Evolutionary conservation across 64 coral and sea anemone species (phyloP).

Genomic region (Astreopora myriophthalma): DNA sequence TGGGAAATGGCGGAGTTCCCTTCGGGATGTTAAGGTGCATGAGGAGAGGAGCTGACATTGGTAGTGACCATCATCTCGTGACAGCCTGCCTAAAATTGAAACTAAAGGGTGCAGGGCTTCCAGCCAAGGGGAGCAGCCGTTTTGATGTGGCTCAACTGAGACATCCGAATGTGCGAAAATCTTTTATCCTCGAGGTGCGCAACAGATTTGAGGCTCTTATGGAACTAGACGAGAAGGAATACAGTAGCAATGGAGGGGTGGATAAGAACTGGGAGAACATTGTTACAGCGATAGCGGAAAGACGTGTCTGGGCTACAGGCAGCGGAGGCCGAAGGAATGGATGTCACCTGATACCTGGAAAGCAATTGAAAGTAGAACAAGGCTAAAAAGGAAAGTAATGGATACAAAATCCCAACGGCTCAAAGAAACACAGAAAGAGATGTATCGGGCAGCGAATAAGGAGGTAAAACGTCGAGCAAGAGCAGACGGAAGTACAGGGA

Average conservation of each 20-base stretch:
- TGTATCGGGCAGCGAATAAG: background rate
- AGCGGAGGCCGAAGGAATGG: background rate
- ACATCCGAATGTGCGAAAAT: background rate
- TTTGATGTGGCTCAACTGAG: background rate
- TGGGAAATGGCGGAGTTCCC: background rate
- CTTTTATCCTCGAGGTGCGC: background rate
- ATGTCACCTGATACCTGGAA: constrained; percentile 6
- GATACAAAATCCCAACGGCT: background rate
- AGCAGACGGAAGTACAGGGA: background rate
- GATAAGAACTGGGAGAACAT: constrained; percentile 10
- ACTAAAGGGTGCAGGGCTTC: background rate
- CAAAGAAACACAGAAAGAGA: too few species aligned
- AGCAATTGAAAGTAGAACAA: background rate
- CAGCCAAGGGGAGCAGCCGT: background rate
- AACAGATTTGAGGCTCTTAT: constrained; percentile 8
- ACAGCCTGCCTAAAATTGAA: constrained; percentile 17
- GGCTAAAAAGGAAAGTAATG: background rate
- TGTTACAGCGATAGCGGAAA: background rate
- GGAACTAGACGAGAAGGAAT: background rate
- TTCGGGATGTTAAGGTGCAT: background rate
- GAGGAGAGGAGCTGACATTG: constrained; percentile 14
- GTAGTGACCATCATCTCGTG: constrained; percentile 15
- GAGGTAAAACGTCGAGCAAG: background rate
- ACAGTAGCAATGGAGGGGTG: background rate
- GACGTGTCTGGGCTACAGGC: background rate